These are phyloP conservation scores for Macropis europaea DNA, from an alignment of 2,888 invertebrate genomes.

Conservation along the genomic window DNA sequence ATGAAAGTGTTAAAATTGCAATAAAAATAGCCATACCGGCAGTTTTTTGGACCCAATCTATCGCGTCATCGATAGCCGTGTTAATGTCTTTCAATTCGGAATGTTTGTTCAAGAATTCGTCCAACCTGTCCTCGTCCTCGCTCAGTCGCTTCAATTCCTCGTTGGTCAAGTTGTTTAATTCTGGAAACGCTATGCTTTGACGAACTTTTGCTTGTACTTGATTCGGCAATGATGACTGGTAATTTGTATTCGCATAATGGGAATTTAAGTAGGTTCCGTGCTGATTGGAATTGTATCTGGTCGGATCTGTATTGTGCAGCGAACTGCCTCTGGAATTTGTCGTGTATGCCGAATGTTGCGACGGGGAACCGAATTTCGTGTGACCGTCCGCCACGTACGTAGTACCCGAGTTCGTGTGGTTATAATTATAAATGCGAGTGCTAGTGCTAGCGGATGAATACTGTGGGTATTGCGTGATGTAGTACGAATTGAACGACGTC, in stretches of 20 bases:
- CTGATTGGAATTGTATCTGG: slow-evolving; percentile 71
- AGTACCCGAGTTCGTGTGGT: slow-evolving; percentile 71
- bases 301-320: slow-evolving; percentile 60
- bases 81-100: slow-evolving; percentile 86
- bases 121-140: slow-evolving; percentile 86
- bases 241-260: slow-evolving; percentile 71
- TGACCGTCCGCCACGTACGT: slow-evolving; percentile 59
- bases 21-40: slow-evolving; percentile 80
- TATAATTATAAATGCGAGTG: slow-evolving; percentile 72
- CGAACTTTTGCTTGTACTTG: slow-evolving; percentile 62
- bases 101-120: slow-evolving; percentile 87
- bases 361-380: slow-evolving; percentile 58
- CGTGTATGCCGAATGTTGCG: slow-evolving; percentile 66
- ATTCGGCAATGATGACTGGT: slow-evolving; percentile 62
- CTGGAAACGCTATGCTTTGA: slow-evolving; percentile 79
- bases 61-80: slow-evolving; percentile 86
- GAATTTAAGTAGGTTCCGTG: slow-evolving; percentile 70
- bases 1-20: no score
- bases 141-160: slow-evolving; percentile 87
- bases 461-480: slow-evolving; percentile 71
- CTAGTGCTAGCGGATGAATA: slow-evolving; percentile 73
- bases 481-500: slow-evolving; percentile 73
- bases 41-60: slow-evolving; percentile 86
- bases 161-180: slow-evolving; percentile 80
- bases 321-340: slow-evolving; percentile 56